Base-by-base conservation (phyloP, 2,888 invertebrate species). In the Eristalis tenax region DNA sequence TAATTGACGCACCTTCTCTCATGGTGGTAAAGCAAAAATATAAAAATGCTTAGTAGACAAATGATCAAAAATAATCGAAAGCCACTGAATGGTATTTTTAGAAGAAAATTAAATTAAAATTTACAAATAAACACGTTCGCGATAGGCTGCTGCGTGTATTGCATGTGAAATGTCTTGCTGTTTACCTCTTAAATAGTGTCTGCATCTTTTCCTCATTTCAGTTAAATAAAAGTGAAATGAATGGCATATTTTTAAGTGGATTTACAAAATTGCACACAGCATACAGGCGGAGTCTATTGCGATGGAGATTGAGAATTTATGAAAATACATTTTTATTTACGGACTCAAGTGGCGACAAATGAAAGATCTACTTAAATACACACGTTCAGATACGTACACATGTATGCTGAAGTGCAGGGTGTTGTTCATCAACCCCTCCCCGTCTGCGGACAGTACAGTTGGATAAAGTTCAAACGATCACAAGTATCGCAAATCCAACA, bases 191-290 rank as follows among this genome's bases (percentile, higher is more conserved):
- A 43, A 70, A 32, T 23, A n/a, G 57, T 57, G 43, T 63, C 59
- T 8, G 22, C 23, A 26, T 22, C 26, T 26, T 15, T 28, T 15
- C 23, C 15, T 59, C 26, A 15, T 59, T 59, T 59, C 22, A 26
- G 2, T 59, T 23, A 71, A 80, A 76, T 64, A 76, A 84, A 84
- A 80, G 66, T 85, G 77, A 85, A 85, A 81, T 69, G 71, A 73
- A 73, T 81, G 76, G 59, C 81, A 71, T 18, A 71, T 73, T 76
- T 81, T 56, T 71, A 81, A 71, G 76, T 73, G 76, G 63, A 74
- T 77, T 84, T 56, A 38, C 71, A 76, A 78, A 82, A 86, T 65
- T 74, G 61, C 69, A 70, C 43, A 75, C 18, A 0, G 61, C 69
- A 70, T 56, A 75, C 18, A 0, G 18, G 61, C 32, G 64, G 18